Evolutionary conservation across 2,113 vertebrate genomes (phyloP).

Genomic region (Crotalus helleri): DNA sequence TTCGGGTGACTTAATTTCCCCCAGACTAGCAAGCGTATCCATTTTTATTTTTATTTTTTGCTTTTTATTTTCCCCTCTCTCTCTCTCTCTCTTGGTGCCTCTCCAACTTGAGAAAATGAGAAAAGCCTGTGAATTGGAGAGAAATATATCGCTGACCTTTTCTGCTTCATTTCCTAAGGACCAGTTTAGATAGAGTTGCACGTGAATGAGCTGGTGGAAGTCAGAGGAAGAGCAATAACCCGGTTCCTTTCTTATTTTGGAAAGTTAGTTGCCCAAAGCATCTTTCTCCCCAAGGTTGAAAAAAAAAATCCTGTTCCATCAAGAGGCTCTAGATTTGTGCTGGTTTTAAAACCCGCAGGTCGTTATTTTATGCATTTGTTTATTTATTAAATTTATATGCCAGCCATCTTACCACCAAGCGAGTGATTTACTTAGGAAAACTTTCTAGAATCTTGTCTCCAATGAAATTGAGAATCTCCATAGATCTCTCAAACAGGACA

Average conservation of each 20-base stretch:
- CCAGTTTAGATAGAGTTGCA: neutral
- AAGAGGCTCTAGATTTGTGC: neutral
- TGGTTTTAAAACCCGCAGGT: neutral
- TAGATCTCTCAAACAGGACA: too few species aligned
- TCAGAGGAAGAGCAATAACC: neutral
- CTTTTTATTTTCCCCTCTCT: neutral
- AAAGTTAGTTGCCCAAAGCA: too few species aligned
- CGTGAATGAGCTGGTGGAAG: neutral
- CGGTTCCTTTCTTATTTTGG: neutral
- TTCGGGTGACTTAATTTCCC: slow-evolving; percentile 23
- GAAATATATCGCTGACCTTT: neutral
- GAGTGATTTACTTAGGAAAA: neutral
- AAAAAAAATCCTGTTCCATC: neutral
- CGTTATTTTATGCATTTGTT: neutral
- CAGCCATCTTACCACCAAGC: too few species aligned
- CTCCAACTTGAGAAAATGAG: slow-evolving; percentile 11
- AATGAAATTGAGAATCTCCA: too few species aligned
- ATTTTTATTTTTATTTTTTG: neutral
- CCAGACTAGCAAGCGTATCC: slow-evolving; percentile 13
- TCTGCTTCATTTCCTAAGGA: too few species aligned
- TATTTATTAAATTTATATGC: too few species aligned
- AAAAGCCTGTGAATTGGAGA: neutral
- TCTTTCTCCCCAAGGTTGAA: neutral
- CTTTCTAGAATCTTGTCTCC: neutral
- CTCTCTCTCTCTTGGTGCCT: neutral